Conservation (phyloP, 2,888 invertebrate genomes). For the Steinernema scapterisci region DNA sequence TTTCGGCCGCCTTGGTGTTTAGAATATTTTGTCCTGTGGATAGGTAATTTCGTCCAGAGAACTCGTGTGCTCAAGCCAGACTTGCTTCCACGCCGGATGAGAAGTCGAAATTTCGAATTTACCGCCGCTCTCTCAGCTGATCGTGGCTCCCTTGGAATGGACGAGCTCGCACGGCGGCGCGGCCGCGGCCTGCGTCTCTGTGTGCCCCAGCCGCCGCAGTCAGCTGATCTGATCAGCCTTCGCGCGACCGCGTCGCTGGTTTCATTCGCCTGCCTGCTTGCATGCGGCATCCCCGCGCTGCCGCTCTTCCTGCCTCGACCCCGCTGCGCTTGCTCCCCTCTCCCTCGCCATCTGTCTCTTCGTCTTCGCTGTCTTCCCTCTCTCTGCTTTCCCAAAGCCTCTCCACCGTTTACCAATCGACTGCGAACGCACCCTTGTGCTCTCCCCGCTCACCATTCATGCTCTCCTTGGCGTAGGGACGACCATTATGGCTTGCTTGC, state of each 20-base stretch:
- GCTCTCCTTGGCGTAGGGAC: background rate
- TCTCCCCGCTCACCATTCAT: slow-evolving; percentile 1
- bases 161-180: background rate
- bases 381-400: background rate
- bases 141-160: slow-evolving; percentile 18
- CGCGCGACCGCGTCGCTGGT: slow-evolving; percentile 18
- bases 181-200: background rate
- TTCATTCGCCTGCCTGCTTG: slow-evolving; percentile 7
- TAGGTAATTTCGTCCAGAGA: too few species aligned
- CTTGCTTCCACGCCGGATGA: too few species aligned
- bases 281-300: background rate
- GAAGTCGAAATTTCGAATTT: slow-evolving; percentile 12
- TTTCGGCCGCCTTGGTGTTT: too few species aligned
- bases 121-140: slow-evolving; percentile 6
- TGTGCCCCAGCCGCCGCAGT: background rate
- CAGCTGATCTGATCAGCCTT: slow-evolving; percentile 26
- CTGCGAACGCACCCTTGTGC: background rate
- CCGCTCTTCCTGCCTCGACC: background rate
- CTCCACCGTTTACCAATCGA: background rate
- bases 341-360: slow-evolving; percentile 24
- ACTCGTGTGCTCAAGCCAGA: too few species aligned
- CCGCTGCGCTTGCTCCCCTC: background rate
- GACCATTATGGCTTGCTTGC: background rate
- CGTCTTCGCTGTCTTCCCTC: background rate
- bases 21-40: too few species aligned